phyloP scores from a whole-genome alignment of 2,113 vertebrate genomes.

The Astur gentilis region DNA sequence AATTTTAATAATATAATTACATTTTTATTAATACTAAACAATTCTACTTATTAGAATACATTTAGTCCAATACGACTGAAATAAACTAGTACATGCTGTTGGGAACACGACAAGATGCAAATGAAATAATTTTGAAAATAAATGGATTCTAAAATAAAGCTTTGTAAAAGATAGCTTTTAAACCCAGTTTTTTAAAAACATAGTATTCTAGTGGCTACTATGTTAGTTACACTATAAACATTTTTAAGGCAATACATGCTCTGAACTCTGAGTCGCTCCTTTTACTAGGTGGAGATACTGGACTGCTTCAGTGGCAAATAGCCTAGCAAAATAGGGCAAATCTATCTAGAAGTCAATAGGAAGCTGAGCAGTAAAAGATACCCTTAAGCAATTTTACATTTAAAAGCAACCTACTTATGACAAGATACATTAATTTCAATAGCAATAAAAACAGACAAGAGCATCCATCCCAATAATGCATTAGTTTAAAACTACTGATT shows the following conservation, averaged over 20 bases:
- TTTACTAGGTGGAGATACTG: conserved; percentile 54
- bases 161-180: background rate
- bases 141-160: background rate
- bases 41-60: background rate
- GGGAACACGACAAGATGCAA: background rate
- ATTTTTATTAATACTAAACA: background rate
- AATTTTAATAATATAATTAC: background rate
- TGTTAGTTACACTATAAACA: background rate
- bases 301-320: conserved; percentile 64
- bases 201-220: background rate
- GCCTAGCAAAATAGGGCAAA: conserved; percentile 71
- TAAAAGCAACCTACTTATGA: conserved; percentile 89
- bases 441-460: conserved; percentile 53
- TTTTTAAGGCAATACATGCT: conserved; percentile 38
- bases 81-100: background rate
- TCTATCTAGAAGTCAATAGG: conserved; percentile 75
- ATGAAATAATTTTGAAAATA: background rate
- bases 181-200: background rate
- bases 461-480: conserved; percentile 60
- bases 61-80: background rate
- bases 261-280: conserved; percentile 37
- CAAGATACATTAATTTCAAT: conserved; percentile 83
- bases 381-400: conserved; percentile 78
- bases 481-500: conserved; percentile 43
- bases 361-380: conserved; percentile 66